A percentile compares a stretch with the other conserved stretches of the same genome.
Evolutionary conservation across 2,113 vertebrate genomes (phyloP).

Genomic region (Nyctereutes procyonoides): DNA sequence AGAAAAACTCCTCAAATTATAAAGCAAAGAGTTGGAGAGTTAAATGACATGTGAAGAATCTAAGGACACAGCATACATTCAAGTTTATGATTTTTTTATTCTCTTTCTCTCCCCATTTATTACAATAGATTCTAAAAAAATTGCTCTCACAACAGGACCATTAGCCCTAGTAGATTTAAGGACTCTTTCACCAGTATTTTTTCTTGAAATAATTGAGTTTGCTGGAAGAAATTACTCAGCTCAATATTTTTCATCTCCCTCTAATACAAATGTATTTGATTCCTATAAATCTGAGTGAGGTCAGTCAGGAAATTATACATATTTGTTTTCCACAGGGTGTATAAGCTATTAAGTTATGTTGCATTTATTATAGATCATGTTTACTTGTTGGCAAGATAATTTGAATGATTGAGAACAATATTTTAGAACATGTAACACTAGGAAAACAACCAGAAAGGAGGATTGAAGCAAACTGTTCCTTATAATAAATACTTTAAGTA

Average conservation of each 20-base stretch:
- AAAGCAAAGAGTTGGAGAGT: constrained; percentile 21
- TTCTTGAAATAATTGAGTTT: constrained; percentile 76
- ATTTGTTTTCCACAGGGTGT: constrained; percentile 69
- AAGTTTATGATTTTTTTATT: constrained; percentile 60
- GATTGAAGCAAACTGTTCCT: constrained; percentile 41
- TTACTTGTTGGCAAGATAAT: constrained; percentile 74
- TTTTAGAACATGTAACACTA: constrained; percentile 50
- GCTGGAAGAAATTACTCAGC: constrained; percentile 60
- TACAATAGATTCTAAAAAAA: constrained; percentile 40
- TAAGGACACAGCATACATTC: constrained; percentile 36
- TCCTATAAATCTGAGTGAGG: constrained; percentile 75
- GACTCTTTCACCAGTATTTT: constrained; percentile 55
- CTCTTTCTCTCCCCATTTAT: constrained; percentile 49
- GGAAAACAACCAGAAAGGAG: constrained; percentile 43
- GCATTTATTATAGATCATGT: constrained; percentile 75
- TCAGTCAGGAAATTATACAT: constrained; percentile 66
- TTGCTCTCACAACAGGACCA: constrained; percentile 32
- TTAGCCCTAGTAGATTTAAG: constrained; percentile 72
- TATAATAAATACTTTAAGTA: not conserved
- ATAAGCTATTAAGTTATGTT: constrained; percentile 68
- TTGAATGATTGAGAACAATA: constrained; percentile 61
- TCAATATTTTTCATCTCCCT: constrained; percentile 76
- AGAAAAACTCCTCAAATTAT: not conserved
- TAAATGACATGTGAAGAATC: constrained; percentile 49
- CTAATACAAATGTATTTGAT: constrained; percentile 75